Evolutionary conservation across 1,140 invertebrate genomes (phyloP).

Genomic region (Orchestia grillus): DNA sequence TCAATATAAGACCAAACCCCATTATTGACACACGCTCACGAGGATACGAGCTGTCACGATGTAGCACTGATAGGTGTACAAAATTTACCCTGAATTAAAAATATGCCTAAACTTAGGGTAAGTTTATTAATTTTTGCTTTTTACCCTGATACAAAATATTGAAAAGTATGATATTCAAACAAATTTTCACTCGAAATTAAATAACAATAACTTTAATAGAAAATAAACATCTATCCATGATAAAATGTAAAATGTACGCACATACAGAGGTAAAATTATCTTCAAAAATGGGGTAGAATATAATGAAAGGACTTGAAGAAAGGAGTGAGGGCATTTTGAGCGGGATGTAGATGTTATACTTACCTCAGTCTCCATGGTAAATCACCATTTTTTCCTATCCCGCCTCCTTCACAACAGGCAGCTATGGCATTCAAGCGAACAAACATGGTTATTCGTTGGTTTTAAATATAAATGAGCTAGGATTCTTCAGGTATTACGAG

Average conservation of each 20-base stretch:
- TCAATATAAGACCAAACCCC: not conserved
- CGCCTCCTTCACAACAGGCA: conserved; percentile 42
- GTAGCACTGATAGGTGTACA: not conserved
- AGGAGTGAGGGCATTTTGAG: not conserved
- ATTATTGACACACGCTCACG: not conserved
- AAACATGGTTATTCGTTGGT: not conserved
- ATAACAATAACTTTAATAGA: not conserved
- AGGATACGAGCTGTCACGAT: not conserved
- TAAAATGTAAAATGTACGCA: too few relatives aligned
- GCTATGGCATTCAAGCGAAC: conserved; percentile 26
- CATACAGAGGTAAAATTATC: too few relatives aligned
- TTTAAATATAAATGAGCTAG: too few relatives aligned
- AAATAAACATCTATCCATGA: not conserved
- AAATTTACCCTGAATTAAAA: not conserved
- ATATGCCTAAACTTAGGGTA: too few relatives aligned
- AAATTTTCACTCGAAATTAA: too few relatives aligned
- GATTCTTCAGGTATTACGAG: too few relatives aligned
- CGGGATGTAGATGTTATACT: not conserved
- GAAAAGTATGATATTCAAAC: too few relatives aligned
- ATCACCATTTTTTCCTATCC: conserved; percentile 52
- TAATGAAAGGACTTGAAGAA: too few relatives aligned
- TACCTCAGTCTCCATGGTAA: conserved; percentile 58
- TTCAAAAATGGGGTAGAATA: too few relatives aligned
- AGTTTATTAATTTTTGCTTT: too few relatives aligned
- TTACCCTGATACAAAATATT: too few relatives aligned